Base-by-base conservation (phyloP, 1,140 invertebrate genomes). In the Magallana angulata region DNA sequence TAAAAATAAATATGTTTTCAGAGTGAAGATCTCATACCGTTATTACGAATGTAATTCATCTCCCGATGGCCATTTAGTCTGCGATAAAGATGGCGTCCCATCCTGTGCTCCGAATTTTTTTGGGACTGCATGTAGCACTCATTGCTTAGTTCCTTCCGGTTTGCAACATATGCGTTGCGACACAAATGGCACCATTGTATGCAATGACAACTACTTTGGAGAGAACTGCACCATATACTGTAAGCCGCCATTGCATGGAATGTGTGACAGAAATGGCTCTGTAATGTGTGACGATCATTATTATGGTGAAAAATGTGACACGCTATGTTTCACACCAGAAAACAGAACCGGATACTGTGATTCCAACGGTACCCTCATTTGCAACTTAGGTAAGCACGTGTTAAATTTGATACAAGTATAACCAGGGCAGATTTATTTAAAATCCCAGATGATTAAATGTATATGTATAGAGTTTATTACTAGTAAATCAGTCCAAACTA, bases 31-130 rank as follows among this genome's bases (percentile, higher is more conserved):
- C 60, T 57, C 57, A 14, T 59, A 59, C n/a, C 56, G 30, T 57
- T 60, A 24, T 14, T 84, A 84, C 82, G 16, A 57, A 14, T 84
- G 82, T 36, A 36, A 16, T 84, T 18, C 82, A 30, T 59, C 82
- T 4, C 57, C 82, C 1, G 82, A 59, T 24, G 57, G 57, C 11
- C 82, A 84, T 16, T 11, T 62, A 16, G 2, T 24, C 6, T 84
- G 82, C 48, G 59, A 84, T 16, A 30, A 60, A 62, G 30, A 84
- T 24, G 82, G 82, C 16, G 2, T 57, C 30, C 14, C n/a, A 8
- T 4, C 30, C 7, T 84, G 82, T 84, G 82, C 24, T 84, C 57
- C 82, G 11, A 18, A 84, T 84, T 84, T 60, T 58, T 84, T 60
- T 11, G 82, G 82, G 24, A 8, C 57, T 11, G n/a, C 57, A 3